These are phyloP conservation scores for Bombycilla garrulus DNA, from an alignment of 2,113 vertebrate genomes.

Conservation along the genomic window DNA sequence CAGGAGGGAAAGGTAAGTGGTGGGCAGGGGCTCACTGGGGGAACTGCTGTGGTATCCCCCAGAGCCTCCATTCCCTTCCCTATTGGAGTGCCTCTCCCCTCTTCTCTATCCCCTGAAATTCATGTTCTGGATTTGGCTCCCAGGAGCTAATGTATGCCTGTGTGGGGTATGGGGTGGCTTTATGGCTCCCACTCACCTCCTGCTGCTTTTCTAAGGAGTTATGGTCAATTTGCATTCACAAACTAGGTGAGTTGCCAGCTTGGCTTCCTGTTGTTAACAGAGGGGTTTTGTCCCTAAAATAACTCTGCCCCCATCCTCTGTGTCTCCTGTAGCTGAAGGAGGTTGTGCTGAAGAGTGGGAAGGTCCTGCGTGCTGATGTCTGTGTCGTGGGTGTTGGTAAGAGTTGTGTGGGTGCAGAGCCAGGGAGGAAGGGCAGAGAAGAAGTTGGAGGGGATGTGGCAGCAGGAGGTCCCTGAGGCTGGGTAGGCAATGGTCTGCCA, in stretches of 20 bases:
- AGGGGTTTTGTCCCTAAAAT: not conserved
- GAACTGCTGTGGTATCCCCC: rapidly evolving
- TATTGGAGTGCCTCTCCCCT: not conserved
- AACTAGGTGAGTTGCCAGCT: not conserved
- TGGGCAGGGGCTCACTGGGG: rapidly evolving
- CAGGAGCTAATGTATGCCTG: not conserved
- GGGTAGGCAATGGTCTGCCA: not conserved
- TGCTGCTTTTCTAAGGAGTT: not conserved
- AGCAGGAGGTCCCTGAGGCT: rapidly evolving
- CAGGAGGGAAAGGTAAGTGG: conserved; percentile 92
- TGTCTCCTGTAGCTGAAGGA: conserved; percentile 86
- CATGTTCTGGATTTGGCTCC: not conserved
- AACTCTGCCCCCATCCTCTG: rapidly evolving
- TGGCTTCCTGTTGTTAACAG: not conserved
- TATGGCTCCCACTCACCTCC: not conserved
- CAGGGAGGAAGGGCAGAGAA: too few relatives aligned
- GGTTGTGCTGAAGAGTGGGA: conserved; percentile 96
- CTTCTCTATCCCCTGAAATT: not conserved
- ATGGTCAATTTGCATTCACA: not conserved
- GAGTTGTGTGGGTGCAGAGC: not conserved
- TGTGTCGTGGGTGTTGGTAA: conserved; percentile 95
- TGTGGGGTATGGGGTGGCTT: not conserved
- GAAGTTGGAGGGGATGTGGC: not conserved
- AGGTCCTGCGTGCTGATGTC: conserved; percentile 91
- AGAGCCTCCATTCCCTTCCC: not conserved